phyloP scores from a whole-genome alignment of 2,797 vertebrate genomes.

The Knipowitschia caucasica region DNA sequence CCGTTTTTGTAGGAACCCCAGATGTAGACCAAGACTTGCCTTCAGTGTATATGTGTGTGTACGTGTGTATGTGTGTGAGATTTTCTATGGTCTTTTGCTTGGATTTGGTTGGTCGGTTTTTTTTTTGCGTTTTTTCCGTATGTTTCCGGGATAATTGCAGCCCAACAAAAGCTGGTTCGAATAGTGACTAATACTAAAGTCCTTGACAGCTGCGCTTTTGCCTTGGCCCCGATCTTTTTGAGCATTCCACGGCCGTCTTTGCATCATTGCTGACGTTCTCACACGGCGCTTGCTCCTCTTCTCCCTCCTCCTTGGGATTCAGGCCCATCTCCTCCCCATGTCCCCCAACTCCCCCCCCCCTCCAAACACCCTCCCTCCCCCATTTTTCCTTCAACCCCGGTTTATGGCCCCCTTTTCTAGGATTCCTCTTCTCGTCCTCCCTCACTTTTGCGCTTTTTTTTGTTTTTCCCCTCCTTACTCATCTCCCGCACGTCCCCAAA shows the following conservation, averaged over 20 bases:
- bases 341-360: conserved; percentile 19
- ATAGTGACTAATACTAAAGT: conserved; percentile 65
- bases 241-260: conserved; percentile 67
- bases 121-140: background rate
- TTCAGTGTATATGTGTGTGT: background rate
- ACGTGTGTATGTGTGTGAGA: background rate
- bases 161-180: conserved; percentile 48
- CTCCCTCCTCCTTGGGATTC: background rate
- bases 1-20: conserved; percentile 2
- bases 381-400: conserved; percentile 11
- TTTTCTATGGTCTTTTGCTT: background rate
- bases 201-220: conserved; percentile 67
- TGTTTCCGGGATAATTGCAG: conserved; percentile 44
- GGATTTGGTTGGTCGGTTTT: background rate
- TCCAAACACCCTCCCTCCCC: conserved; percentile 25
- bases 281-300: conserved; percentile 52
- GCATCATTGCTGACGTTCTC: conserved; percentile 67
- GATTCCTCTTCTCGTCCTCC: conserved; percentile 29
- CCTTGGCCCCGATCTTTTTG: conserved; percentile 58
- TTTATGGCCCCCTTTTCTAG: conserved; percentile 24
- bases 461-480: conserved; percentile 6
- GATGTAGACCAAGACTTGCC: conserved; percentile 8
- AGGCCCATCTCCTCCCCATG: conserved; percentile 18
- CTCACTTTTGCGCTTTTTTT: conserved; percentile 21
- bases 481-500: conserved; percentile 5